Evolutionary conservation across 2,888 invertebrate species (phyloP).

Genomic region (Chironomus tentans): DNA sequence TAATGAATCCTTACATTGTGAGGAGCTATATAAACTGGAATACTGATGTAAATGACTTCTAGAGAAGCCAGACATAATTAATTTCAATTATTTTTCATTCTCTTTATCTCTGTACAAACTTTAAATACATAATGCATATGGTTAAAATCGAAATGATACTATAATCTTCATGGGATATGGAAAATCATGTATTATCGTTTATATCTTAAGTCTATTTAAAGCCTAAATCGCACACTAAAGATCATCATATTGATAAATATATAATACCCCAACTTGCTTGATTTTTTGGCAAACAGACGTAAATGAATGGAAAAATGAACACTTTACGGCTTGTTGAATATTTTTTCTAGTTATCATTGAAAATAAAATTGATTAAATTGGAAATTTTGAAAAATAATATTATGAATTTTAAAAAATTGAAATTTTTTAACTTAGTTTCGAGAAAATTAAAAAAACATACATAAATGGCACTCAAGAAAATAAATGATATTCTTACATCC

Average conservation of each 20-base stretch:
- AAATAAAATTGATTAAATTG: too few relatives aligned
- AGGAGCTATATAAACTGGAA: too few relatives aligned
- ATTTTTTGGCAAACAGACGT: neutral
- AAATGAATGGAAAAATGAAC: neutral
- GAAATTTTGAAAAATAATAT: too few relatives aligned
- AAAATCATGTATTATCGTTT: neutral
- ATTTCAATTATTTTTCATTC: neutral
- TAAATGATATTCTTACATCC: too few relatives aligned
- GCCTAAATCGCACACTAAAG: neutral
- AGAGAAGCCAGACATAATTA: neutral
- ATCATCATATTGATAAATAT: neutral
- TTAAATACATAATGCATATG: neutral
- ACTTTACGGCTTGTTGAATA: too few relatives aligned
- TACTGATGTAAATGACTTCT: too few relatives aligned
- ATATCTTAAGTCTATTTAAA: neutral
- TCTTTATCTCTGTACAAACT: neutral
- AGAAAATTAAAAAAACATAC: too few relatives aligned
- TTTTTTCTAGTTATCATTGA: too few relatives aligned
- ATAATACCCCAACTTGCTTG: neutral
- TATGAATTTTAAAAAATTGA: too few relatives aligned
- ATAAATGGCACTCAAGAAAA: too few relatives aligned
- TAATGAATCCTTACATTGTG: too few relatives aligned
- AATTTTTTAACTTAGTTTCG: too few relatives aligned
- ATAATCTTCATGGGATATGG: neutral
- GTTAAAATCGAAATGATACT: neutral